A percentile compares a stretch with the other conserved stretches of the same genome.
Evolutionary conservation across 2,888 invertebrate genomes (phyloP).

Genomic region (Exocentrus adspersus): DNA sequence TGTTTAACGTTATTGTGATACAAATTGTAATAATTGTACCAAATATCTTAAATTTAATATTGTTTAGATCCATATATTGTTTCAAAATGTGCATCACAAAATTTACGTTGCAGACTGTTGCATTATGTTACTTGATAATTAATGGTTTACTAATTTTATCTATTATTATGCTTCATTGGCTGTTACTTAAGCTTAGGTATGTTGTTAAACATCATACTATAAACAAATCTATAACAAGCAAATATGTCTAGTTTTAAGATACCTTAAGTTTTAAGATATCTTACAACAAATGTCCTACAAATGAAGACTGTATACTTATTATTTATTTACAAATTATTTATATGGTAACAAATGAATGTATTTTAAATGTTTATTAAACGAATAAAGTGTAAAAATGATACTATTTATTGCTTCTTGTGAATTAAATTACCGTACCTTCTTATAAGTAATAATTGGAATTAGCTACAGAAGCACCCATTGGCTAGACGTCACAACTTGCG

Average conservation of each 20-base stretch:
- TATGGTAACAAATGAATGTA: slow-evolving; percentile 6
- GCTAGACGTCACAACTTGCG: too few relatives aligned
- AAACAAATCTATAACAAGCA: slow-evolving; percentile 7
- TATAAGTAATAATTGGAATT: too few relatives aligned
- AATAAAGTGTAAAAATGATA: background rate
- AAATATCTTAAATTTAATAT: background rate
- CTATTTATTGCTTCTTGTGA: too few relatives aligned
- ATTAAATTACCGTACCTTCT: too few relatives aligned
- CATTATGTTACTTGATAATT: background rate
- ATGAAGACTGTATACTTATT: slow-evolving; percentile 20
- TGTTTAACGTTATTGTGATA: slow-evolving; percentile 17
- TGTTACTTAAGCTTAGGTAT: slow-evolving; percentile 20
- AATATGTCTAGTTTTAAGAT: background rate
- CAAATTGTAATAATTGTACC: slow-evolving; percentile 9
- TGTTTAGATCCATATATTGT: background rate
- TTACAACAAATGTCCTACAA: background rate
- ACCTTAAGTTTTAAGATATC: background rate
- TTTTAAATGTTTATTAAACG: slow-evolving; percentile 9
- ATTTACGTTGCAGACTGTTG: background rate
- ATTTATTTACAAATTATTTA: slow-evolving; percentile 23
- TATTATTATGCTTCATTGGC: slow-evolving; percentile 17
- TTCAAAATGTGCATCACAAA: background rate
- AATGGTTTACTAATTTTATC: background rate
- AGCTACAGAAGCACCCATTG: too few relatives aligned
- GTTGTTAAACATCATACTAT: slow-evolving; percentile 2